Evolutionary conservation across 1,140 invertebrate genomes (phyloP).

Genomic region (Neodiprion virginianus): DNA sequence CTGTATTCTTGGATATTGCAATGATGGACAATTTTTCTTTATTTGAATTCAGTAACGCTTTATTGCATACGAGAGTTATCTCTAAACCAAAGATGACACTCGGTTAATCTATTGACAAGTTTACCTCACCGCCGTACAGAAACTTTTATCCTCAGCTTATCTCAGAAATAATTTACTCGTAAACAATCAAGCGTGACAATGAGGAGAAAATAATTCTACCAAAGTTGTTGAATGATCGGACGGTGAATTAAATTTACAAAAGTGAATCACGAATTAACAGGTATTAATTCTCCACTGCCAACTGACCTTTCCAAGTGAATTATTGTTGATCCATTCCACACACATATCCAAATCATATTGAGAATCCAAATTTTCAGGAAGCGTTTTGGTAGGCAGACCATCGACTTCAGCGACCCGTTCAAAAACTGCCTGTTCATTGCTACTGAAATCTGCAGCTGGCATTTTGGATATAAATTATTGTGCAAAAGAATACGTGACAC

Average conservation of each 20-base stretch:
- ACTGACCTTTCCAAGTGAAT: conserved; percentile 71
- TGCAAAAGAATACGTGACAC: background rate
- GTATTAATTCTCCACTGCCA: conserved; percentile 14
- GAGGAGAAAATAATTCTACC: background rate
- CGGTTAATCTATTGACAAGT: background rate
- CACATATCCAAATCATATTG: conserved; percentile 65
- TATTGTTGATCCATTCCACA: conserved; percentile 72
- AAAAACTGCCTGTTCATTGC: background rate
- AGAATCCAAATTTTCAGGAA: conserved; percentile 44
- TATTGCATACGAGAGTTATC: too few relatives aligned
- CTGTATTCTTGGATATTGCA: background rate
- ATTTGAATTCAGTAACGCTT: too few relatives aligned
- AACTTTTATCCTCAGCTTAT: conserved; percentile 4
- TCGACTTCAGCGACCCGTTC: background rate
- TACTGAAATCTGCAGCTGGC: conserved; percentile 2
- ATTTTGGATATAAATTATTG: background rate
- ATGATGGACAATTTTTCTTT: too few relatives aligned
- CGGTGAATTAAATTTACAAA: conserved; percentile 12
- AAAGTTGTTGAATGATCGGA: background rate
- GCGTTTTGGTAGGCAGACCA: background rate
- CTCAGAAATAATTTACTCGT: background rate
- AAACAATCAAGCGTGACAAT: background rate
- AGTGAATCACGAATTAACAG: background rate
- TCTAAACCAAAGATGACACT: too few relatives aligned
- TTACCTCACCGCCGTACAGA: background rate